Conservation (phyloP, 2,797 vertebrate genomes). For the Peromyscus nudipes region DNA sequence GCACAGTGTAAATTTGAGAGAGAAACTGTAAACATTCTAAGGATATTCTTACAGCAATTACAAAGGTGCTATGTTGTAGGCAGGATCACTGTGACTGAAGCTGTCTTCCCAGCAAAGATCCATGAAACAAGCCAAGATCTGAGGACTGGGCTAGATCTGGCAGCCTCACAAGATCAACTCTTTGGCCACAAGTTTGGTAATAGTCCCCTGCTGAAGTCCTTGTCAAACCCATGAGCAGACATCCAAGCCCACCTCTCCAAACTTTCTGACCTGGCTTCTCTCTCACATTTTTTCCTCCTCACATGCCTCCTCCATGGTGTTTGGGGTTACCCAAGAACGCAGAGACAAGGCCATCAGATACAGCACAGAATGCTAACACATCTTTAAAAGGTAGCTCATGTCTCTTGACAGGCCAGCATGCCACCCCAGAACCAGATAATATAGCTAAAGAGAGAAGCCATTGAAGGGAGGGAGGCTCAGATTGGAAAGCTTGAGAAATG, state of each 20-base stretch:
- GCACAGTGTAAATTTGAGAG: slow-evolving; percentile 66
- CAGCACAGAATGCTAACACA: background rate
- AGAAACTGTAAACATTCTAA: slow-evolving; percentile 59
- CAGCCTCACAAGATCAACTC: background rate
- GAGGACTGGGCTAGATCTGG: background rate
- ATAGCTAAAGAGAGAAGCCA: background rate
- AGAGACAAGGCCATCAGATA: background rate
- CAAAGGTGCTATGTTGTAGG: slow-evolving; percentile 48
- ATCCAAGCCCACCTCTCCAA: background rate
- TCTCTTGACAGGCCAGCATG: background rate
- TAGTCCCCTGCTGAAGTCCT: background rate
- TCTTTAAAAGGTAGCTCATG: background rate
- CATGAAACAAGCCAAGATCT: background rate
- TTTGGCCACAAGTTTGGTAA: background rate
- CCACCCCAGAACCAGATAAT: background rate
- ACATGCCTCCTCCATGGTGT: background rate
- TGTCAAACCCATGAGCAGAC: background rate
- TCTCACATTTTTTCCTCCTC: background rate
- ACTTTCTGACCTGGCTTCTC: background rate
- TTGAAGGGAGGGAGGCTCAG: background rate
- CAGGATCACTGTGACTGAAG: background rate
- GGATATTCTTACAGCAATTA: slow-evolving; percentile 66
- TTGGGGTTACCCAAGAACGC: background rate
- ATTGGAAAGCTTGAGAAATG: background rate
- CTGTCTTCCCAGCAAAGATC: background rate